Percentiles rank a stretch among this genome's conserved stretches.
These are phyloP conservation scores for Abramis brama DNA, from an alignment of 2,113 vertebrate species.

Conservation along the genomic window DNA sequence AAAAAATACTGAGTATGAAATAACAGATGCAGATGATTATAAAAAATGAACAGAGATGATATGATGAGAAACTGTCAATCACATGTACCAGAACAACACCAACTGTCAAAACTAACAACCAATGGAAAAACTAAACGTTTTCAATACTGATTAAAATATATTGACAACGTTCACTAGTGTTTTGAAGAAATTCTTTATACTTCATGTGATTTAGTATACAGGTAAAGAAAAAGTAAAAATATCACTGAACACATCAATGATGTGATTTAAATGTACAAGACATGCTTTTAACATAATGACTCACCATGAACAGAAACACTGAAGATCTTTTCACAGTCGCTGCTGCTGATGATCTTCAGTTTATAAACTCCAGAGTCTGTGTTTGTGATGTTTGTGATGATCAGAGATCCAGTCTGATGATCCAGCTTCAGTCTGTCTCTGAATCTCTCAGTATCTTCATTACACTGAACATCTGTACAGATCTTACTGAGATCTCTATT, in stretches of 20 bases:
- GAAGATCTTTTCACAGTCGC: background rate
- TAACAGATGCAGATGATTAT: too few species aligned
- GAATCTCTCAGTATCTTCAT: background rate
- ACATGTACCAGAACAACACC: too few species aligned
- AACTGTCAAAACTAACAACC: too few species aligned
- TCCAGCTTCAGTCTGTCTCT: background rate
- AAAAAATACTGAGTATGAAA: too few species aligned
- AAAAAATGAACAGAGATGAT: background rate
- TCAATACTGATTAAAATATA: too few species aligned
- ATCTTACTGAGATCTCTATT: background rate
- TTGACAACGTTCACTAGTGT: too few species aligned
- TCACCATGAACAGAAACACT: background rate
- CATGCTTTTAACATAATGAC: background rate
- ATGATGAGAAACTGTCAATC: too few species aligned
- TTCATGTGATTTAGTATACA: too few species aligned
- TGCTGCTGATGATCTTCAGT: background rate
- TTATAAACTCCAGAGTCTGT: background rate
- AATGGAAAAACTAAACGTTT: too few species aligned
- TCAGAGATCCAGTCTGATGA: background rate
- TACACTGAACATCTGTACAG: background rate
- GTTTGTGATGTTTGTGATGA: background rate
- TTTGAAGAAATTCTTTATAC: too few species aligned
- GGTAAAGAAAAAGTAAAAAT: too few species aligned
- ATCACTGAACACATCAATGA: too few species aligned
- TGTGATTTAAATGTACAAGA: background rate